Evolutionary conservation across 2,113 vertebrate genomes (phyloP), one percentile per base, ranked within the genome.

Genomic region (Phyllostomus discolor): DNA sequence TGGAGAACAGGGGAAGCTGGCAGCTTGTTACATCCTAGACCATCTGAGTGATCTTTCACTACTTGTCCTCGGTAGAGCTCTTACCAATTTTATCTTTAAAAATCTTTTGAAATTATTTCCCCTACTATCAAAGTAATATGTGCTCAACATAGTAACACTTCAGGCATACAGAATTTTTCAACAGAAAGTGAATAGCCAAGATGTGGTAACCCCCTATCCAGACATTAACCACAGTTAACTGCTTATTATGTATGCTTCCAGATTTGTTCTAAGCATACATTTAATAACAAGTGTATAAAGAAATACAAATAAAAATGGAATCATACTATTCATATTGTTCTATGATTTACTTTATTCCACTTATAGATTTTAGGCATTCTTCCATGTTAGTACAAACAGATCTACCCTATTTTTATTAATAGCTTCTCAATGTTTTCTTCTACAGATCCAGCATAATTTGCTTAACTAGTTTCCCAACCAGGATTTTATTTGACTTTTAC

Each of bases 131-230:
- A 83, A 66, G 24, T 57, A 75, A 82, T 54, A 91, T 26, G 15
- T 50, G 22, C 31, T 87, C 73, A 92, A 46, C 57, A 70, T 15
- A 91, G 67, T 96, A 94, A 75, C 69, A 94, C 79, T 70, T 50
- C 43, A 94, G 92, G 69, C 19, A 70, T 2, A 81, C 2, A 80
- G 59, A 92, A 93, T 54, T 87, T 84, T 38, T 11, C 41, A 86
- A 79, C 26, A 88, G 87, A 86, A 92, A 94, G 54, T 22, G 14
- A 83, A 80, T 14, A 24, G 33, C 17, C 11, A 26, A 16, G 31
- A 50, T n/a, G 75, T n/a, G 14, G 6, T 62, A 50, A 72, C 69
- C 38, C 81, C 57, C 64, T 33, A 94, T 50, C 17, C 31, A 64
- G 57, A 80, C 26, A 92, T 20, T 20, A 94, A 62, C 43, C 46